Conservation (phyloP, 2,797 vertebrate species). For the Melanotaenia parkinsoni region DNA sequence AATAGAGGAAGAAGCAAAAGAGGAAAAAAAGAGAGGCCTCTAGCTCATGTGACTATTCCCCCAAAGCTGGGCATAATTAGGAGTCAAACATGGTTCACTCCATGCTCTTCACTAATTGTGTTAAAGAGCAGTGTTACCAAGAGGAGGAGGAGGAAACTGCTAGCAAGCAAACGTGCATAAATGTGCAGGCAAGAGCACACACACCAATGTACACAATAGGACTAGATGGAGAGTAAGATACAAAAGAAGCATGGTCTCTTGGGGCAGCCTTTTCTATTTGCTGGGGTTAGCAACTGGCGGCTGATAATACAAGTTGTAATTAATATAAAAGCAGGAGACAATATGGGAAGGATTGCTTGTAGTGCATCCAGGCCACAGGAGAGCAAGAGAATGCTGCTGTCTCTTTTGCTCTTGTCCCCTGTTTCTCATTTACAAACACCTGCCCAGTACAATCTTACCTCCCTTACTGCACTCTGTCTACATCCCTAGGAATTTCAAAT, state of each 20-base stretch:
- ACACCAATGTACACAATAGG: conserved; percentile 83
- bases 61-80: conserved; percentile 92
- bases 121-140: conserved; percentile 94
- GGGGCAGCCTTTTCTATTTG: conserved; percentile 95
- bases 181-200: conserved; percentile 39
- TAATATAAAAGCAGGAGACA: conserved; percentile 99
- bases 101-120: conserved; percentile 93
- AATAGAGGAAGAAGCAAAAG: conserved; percentile 48
- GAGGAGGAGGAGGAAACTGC: conserved; percentile 77
- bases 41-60: conserved; percentile 88
- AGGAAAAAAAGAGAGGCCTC: conserved; percentile 66
- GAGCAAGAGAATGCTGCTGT: conserved; percentile 78
- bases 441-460: conserved; percentile 83
- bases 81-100: conserved; percentile 90
- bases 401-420: conserved; percentile 80
- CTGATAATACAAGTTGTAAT: conserved; percentile 99
- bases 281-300: conserved; percentile 92
- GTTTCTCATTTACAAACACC: conserved; percentile 91
- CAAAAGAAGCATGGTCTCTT: conserved; percentile 90
- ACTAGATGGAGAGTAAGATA: conserved; percentile 93
- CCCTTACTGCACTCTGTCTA: conserved; percentile 74
- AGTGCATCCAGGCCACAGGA: conserved; percentile 89
- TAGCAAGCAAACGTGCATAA: conserved; percentile 65
- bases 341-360: conserved; percentile 88
- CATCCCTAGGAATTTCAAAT: conserved; percentile 87